Evolutionary conservation across 2,888 invertebrate genomes (phyloP), one percentile per base, ranked within the genome.

Genomic region (Caenorhabditis afra): DNA sequence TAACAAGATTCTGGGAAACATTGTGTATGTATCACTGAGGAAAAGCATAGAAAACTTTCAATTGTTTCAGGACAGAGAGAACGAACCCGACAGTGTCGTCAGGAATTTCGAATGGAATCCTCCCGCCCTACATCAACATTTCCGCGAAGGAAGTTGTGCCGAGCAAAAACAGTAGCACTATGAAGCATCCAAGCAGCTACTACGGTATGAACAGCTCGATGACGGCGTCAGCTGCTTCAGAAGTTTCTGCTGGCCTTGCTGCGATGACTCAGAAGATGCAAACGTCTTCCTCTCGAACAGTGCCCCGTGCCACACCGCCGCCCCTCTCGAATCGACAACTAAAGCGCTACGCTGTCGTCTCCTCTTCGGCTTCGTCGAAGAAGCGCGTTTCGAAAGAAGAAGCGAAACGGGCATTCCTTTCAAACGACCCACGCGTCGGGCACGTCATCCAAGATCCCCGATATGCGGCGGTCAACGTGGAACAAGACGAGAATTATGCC

Each of bases 51-150:
- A 39, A 16, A 11, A 41, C 4, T 53, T 11, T 14, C 8, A 1
- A 11, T 45, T 0, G 8, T 29, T 73, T 49, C 62, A 78, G 78
- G 11, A 58, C 73, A 8, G 73, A 79, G 47, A 22, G 79, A 20
- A 74, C 67, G 3, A 79, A 79, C 39, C 74, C 73, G 22, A 23
- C 39, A 5, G 16, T 39, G 10, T 23, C 47, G 0, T 50, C 64
- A 3, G 73, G 73, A 29, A 71, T 78, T 14, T 67, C 71, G 0
- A 62, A 66, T 35, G 78, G 78, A 45, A 68, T 79, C 14, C 68
- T 79, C 3, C 79, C 79, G 0, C 59, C 79, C 7, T 79, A 79
- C 61, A 79, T 79, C 37, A 79, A 79, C 53, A 64, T 79, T 11
- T 79, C 79, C 0, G 37, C 73, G 14, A 73, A 74, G 58, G 79